Evolutionary conservation across 37 sponge, comb jelly and placozoan genomes (phyloP), one percentile per base, ranked within the genome.

Genomic region (Crambe crambe): DNA sequence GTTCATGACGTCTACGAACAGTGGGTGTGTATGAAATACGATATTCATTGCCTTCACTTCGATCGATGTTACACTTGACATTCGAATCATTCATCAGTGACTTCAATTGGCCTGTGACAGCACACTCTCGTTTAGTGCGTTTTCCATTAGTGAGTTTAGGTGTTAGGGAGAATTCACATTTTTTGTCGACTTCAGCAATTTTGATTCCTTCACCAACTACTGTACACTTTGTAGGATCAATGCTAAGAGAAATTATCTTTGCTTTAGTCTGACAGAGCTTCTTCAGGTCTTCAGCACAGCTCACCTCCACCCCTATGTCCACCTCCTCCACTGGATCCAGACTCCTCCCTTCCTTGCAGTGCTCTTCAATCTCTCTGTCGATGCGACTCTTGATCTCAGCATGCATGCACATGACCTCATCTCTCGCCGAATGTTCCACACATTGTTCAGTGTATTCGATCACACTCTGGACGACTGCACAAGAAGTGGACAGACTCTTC

Each of bases 21-120:
- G 86, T 82, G 35, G 76, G 80, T 3, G 83, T 67, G 58, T 92
- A 92, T 25, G 72, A 58, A 63, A 92, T 54, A 37, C 27, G 27
- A 31, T 92, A 92, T 1, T 54, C 61, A 15, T 61, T 58, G 37
- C 42, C 37, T 34, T 15, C 37, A 23, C 35, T 58, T 12, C 59
- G 8, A 58, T 12, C 25, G 21, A 58, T 58, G 59, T 12, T 58
- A 26, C 59, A 58, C 26, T 58, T 58, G 8, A 58, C 20, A 58
- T 26, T 4, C 25, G 59, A 58, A 3, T 26, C 59, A 58, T 3
- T 58, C 59, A 58, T 26, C 8, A 58, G 6, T 25, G 43, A 41
- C 6, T 44, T 27, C 26, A 72, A 58, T 3, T 58, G 25, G 21
- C 59, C 59, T 3, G 26, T 58, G 59, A 58, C 25, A 12, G 59